Conservation (phyloP, 2,113 vertebrate genomes). For the Oxygymnocypris stewartii region DNA sequence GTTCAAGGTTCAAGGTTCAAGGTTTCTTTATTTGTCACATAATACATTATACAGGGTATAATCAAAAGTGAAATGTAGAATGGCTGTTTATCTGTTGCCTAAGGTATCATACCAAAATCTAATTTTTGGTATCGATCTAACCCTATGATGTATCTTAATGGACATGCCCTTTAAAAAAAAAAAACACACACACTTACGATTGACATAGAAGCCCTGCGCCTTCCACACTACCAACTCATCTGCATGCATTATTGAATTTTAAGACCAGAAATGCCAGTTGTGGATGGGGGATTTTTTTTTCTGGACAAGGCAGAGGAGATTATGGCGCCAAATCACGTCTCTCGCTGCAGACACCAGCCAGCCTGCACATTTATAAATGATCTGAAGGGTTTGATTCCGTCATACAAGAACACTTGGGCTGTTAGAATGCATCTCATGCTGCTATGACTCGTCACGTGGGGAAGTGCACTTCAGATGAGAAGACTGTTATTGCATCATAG, state of each 20-base stretch:
- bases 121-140: neutral
- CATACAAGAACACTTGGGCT: constrained; percentile 67
- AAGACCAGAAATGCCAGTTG: constrained; percentile 20
- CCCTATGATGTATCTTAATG: neutral
- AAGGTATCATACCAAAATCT: neutral
- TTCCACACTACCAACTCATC: neutral
- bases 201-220: neutral
- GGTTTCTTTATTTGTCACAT: no score
- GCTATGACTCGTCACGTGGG: constrained; percentile 67
- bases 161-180: neutral
- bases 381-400: constrained; percentile 72
- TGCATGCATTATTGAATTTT: constrained; percentile 8
- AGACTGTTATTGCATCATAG: constrained; percentile 47
- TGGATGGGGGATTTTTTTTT: constrained; percentile 8
- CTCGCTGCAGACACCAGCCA: constrained; percentile 63
- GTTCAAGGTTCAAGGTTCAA: no score
- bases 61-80: no score
- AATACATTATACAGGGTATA: no score
- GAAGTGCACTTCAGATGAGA: constrained; percentile 65
- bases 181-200: neutral
- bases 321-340: constrained; percentile 62
- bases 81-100: constrained; percentile 7
- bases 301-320: constrained; percentile 49
- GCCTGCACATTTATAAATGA: constrained; percentile 79
- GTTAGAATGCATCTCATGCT: constrained; percentile 70